Percentiles rank a stretch among this genome's conserved stretches.
Conservation (phyloP, 2,888 invertebrate species). For the Megamerina dolium region DNA sequence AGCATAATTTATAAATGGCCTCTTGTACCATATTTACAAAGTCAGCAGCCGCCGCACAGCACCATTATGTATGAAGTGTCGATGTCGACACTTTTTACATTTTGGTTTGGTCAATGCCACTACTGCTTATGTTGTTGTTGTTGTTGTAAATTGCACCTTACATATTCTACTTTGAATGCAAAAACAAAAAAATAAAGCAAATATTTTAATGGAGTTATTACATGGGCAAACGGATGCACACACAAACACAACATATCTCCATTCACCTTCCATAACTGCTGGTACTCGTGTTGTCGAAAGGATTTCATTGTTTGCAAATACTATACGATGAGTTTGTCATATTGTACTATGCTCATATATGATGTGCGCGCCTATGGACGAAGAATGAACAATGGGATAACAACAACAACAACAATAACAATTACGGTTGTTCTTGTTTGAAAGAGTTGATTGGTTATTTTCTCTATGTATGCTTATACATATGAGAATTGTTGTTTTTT, state of each 20-base stretch:
- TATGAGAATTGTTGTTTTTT: constrained; percentile 10
- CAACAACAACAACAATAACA: constrained; percentile 4
- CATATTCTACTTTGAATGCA: no score
- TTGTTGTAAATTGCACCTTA: no score
- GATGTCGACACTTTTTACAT: constrained; percentile 17
- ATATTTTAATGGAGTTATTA: constrained; percentile 12
- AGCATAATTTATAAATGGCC: constrained; percentile 49
- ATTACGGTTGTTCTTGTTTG: no score
- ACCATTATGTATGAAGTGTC: constrained; percentile 6
- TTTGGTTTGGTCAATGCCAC: not conserved
- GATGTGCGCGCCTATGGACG: not conserved
- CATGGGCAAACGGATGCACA: not conserved
- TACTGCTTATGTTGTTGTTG: not conserved
- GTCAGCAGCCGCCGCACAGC: not conserved
- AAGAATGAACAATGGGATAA: not conserved
- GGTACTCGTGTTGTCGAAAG: constrained; percentile 9
- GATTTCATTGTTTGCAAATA: no score
- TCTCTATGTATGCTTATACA: no score
- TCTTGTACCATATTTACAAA: not conserved
- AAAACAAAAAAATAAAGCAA: no score
- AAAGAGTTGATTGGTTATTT: constrained; percentile 14
- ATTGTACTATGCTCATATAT: not conserved
- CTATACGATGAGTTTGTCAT: not conserved
- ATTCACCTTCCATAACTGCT: not conserved
- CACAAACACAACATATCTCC: not conserved